These are phyloP conservation scores for Platycercus adscitus DNA, from an alignment of 2,113 vertebrate species.

Conservation along the genomic window DNA sequence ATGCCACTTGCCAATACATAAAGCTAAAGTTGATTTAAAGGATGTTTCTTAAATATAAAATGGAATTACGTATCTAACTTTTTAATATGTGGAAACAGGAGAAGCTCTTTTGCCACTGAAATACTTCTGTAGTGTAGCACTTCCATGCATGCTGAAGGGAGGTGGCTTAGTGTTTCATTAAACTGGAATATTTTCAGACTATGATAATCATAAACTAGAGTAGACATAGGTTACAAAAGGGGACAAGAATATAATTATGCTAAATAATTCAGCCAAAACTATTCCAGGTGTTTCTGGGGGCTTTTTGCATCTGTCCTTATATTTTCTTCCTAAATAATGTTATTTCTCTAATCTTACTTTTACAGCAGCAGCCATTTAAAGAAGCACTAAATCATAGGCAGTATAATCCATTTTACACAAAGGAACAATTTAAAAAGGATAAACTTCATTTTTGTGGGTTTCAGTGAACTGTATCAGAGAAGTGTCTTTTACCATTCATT, in stretches of 20 bases:
- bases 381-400: not conserved
- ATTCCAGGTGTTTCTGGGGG: not conserved
- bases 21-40: not conserved
- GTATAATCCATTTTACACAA: slow-evolving; percentile 33
- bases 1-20: not conserved
- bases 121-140: not conserved
- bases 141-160: not conserved
- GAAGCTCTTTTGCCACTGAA: not conserved
- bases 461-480: not conserved
- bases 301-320: not conserved
- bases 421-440: slow-evolving; percentile 29
- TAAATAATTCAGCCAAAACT: not conserved
- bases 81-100: not conserved
- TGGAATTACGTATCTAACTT: not conserved
- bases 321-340: not conserved
- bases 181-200: not conserved
- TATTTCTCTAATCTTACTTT: slow-evolving; percentile 30
- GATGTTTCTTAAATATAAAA: not conserved
- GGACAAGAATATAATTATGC: not conserved
- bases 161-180: not conserved
- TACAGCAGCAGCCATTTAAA: slow-evolving; percentile 16
- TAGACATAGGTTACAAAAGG: not conserved
- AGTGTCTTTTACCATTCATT: not conserved
- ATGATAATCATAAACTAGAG: not conserved
- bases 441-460: slow-evolving; percentile 18